Base-by-base conservation (phyloP, 2,888 invertebrate species). In the Cerastoderma edule region DNA sequence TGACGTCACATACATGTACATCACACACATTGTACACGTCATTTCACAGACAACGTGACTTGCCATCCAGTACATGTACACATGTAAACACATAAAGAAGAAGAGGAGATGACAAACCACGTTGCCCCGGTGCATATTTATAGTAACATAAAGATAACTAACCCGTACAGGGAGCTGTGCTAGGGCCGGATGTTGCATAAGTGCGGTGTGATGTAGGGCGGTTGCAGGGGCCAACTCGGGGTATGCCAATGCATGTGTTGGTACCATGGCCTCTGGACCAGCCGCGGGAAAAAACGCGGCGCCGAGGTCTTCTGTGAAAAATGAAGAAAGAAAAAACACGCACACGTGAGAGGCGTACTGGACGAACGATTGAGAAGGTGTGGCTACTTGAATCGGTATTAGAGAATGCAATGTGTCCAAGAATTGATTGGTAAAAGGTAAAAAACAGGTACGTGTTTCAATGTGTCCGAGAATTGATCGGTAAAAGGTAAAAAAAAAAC, bases 131-230 rank as follows among this genome's bases (percentile, higher is more conserved):
- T 28, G 10, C 19, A 33, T 35, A 46, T 46, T 28, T 1, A 32
- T 63, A 69, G 63, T 63, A 69, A 69, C 69, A 50, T 69, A 63
- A 60, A 78, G 74, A 78, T 75, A 82, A 89, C 88, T 88, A 84
- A 89, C 89, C 89, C 89, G 83, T 74, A 89, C 81, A 74, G 88
- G 95, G 63, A 98, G 97, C 96, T 98, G 98, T 88, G 94, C 97
- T 95, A 98, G 96, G 94, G 97, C 98, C 93, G 98, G 98, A 94
- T 98, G 98, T 93, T 90, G 91, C 70, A 98, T 97, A 92, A 98
- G 95, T 87, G 97, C 92, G 57, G 92, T 88, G 84, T 91, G 92
- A 86, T 92, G 91, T 77, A 92, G 87, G 76, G 95, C 95, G 84
- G 96, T 85, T 19, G 89, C 96, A 81, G 96, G 86, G 67, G 87